Base-by-base conservation (phyloP, 30 jellyfish, hydroid and myxozoan species). In the Aurelia aurita region DNA sequence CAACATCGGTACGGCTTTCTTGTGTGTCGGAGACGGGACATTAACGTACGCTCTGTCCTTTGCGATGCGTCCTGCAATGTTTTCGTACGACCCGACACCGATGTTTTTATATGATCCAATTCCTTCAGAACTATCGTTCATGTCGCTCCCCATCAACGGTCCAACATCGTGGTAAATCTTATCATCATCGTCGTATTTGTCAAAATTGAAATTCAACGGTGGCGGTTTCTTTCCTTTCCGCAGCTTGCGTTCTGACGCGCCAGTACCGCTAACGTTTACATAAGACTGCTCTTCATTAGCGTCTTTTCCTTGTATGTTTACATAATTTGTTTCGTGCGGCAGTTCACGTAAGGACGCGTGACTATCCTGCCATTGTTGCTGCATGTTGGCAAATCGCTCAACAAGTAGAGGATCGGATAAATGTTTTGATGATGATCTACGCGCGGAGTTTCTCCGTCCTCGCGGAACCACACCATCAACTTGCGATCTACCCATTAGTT, bases 41-140 rank as follows among this genome's bases (percentile, higher is more conserved):
- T 90, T 90, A 46, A 77, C 87, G 74, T 90, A 90, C 23, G 92
- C 92, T 19, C 92, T 67, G 61, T 89, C 94, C 69, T 86, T 61
- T 43, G 57, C 43, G 14, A 72, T 29, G 8, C 94, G 75, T 20
- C 90, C 97, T 25, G 89, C 58, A 6, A 85, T 55, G 65, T 91
- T 91, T 58, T 85, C 98, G 58, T 91, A 91, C 26, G 98, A 86
- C 51, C 98, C 98, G 59, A 39, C 95, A 49, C 95, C 85, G 47
- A 65, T 55, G 70, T 75, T 86, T 27, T 49, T 79, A 58, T 72
- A 73, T 20, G 72, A 21, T 12, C 71, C 80, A 23, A 75, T 15
- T 8, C 74, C 74, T 19, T 82, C 96, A 21, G 79, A n/a, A 59
- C 97, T 86, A 26, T 74, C 87, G 62, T 87, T 80, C 26, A 79